These are phyloP conservation scores for Galerucella pusilla DNA, from an alignment of 2,888 invertebrate species.

Conservation along the genomic window DNA sequence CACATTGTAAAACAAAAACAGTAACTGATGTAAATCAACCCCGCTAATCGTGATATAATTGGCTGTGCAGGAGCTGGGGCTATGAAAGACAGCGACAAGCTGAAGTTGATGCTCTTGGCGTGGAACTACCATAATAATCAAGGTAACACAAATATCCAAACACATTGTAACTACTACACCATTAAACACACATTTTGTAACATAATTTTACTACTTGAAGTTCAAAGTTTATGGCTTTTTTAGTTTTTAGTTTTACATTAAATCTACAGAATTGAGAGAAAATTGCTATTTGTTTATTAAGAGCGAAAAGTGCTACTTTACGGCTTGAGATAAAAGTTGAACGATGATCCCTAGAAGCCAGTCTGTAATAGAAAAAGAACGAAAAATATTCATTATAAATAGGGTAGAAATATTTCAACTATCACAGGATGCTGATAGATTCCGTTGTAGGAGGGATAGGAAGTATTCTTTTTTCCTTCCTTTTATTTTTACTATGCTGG, in stretches of 20 bases:
- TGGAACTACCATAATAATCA: conserved; percentile 89
- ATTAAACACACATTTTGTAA: neutral
- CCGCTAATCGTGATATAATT: conserved; percentile 64
- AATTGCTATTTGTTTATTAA: too few species aligned
- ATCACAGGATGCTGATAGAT: too few species aligned
- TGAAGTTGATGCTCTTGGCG: conserved; percentile 88
- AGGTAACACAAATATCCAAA: conserved; percentile 65
- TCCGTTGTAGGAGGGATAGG: too few species aligned
- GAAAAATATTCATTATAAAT: too few species aligned
- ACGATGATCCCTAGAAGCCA: too few species aligned
- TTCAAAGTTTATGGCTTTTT: neutral
- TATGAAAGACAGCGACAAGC: conserved; percentile 88
- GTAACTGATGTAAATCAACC: conserved; percentile 57
- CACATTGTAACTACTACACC: conserved; percentile 19
- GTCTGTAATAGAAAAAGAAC: too few species aligned
- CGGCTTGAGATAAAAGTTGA: neutral
- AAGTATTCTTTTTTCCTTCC: too few species aligned
- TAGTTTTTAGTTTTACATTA: neutral
- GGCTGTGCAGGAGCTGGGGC: conserved; percentile 67
- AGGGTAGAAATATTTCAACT: too few species aligned
- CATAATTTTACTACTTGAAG: neutral
- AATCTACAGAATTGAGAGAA: neutral
- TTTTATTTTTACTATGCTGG: too few species aligned
- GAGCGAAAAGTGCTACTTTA: neutral
- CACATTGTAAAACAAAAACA: neutral